Conservation (phyloP, 2,113 vertebrate species). For the Solenodon paradoxus region DNA sequence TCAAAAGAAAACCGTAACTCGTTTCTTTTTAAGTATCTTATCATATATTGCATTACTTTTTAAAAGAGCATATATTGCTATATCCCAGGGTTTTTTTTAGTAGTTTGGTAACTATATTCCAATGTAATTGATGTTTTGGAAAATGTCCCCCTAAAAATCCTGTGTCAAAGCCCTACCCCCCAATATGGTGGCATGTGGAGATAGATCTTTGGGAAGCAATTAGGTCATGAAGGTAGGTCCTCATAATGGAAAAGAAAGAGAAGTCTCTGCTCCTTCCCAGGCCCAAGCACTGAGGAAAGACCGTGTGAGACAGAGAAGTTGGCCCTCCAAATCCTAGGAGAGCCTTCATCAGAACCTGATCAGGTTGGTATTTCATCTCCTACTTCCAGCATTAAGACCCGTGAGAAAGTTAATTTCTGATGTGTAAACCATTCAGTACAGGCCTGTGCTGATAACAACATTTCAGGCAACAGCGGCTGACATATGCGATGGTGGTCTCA, state of each 20-base stretch:
- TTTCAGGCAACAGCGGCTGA: background rate
- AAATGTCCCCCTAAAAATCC: background rate
- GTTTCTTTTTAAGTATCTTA: background rate
- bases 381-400: background rate
- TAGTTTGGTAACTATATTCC: background rate
- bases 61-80: background rate
- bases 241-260: background rate
- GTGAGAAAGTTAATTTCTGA: background rate
- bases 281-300: background rate
- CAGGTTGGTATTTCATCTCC: background rate
- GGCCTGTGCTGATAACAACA: background rate
- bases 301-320: background rate
- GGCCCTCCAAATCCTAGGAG: background rate
- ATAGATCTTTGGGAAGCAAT: background rate
- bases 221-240: background rate
- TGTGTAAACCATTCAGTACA: background rate
- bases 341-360: no score
- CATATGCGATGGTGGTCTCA: background rate
- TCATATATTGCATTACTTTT: background rate
- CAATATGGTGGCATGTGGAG: background rate
- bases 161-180: background rate
- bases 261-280: background rate
- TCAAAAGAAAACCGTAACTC: no score
- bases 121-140: background rate
- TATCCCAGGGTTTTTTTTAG: background rate